Conservation (phyloP, 92 coral and sea anemone genomes). For the Meandrina meandrites region DNA sequence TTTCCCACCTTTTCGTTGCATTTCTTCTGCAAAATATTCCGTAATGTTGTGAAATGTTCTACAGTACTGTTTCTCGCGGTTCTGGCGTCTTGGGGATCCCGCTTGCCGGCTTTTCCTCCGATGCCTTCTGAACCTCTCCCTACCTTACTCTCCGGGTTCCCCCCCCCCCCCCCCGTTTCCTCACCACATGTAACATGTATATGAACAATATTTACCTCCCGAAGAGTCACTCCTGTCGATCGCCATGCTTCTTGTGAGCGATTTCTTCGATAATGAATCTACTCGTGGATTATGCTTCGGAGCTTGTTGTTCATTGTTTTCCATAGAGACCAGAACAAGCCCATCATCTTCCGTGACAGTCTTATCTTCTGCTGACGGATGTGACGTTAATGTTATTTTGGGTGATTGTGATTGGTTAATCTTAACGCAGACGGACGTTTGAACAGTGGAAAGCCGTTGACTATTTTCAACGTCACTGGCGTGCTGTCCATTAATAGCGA, state of each 20-base stretch:
- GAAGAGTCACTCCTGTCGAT: constrained; percentile 61
- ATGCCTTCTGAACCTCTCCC: background rate
- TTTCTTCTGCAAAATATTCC: too few relatives aligned
- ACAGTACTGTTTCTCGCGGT: too few relatives aligned
- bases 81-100: background rate
- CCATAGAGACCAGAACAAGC: background rate
- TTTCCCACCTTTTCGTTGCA: too few relatives aligned
- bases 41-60: too few relatives aligned
- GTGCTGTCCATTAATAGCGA: constrained; percentile 7
- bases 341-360: background rate
- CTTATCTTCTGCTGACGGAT: constrained; percentile 1
- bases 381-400: constrained; percentile 32
- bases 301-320: background rate
- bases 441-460: constrained; percentile 2
- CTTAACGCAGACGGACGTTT: background rate
- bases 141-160: background rate
- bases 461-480: background rate
- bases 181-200: background rate
- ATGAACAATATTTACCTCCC: constrained; percentile 51
- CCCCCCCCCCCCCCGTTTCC: background rate
- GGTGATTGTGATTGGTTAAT: constrained; percentile 25
- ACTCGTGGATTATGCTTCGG: background rate
- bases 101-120: background rate
- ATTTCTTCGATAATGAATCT: constrained; percentile 51
- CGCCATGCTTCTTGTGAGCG: constrained; percentile 58